These are phyloP conservation scores for Holacanthella duospinosa DNA, from an alignment of 2,888 invertebrate species.

Conservation along the genomic window DNA sequence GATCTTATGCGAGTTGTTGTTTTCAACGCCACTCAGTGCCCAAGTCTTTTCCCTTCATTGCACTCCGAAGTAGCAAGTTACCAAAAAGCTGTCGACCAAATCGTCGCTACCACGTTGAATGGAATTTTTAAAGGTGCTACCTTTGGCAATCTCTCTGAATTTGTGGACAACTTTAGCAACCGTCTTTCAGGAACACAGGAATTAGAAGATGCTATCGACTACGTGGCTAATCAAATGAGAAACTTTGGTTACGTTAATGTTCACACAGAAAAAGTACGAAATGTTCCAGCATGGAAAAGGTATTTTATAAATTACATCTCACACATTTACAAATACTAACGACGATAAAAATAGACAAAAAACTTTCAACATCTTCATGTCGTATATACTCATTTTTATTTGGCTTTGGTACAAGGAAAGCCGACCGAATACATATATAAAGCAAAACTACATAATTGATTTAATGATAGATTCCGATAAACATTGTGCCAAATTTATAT, in stretches of 20 bases:
- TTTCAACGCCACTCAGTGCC: too few relatives aligned
- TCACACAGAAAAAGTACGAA: slow-evolving; percentile 54
- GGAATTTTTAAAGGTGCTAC: slow-evolving; percentile 51
- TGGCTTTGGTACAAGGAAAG: too few relatives aligned
- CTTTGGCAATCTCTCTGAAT: slow-evolving; percentile 47
- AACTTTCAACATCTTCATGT: too few relatives aligned
- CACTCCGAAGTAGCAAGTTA: too few relatives aligned
- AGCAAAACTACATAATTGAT: too few relatives aligned
- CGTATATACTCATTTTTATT: too few relatives aligned
- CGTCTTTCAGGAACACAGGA: slow-evolving; percentile 53
- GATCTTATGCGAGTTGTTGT: too few relatives aligned
- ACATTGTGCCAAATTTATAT: too few relatives aligned
- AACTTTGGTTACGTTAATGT: slow-evolving; percentile 53
- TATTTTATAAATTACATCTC: slow-evolving; percentile 27
- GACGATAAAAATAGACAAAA: slow-evolving; percentile 41
- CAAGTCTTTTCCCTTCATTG: too few relatives aligned
- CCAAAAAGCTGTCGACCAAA: too few relatives aligned
- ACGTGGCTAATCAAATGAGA: slow-evolving; percentile 48
- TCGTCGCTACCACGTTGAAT: slow-evolving; percentile 44
- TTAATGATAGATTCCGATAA: too few relatives aligned
- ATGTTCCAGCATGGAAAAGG: slow-evolving; percentile 52
- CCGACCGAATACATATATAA: too few relatives aligned
- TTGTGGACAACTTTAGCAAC: slow-evolving; percentile 54
- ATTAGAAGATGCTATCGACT: slow-evolving; percentile 59
- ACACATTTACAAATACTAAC: slow-evolving; percentile 21